Conservation (phyloP, 1,140 invertebrate genomes). For the Uloborus diversus region DNA sequence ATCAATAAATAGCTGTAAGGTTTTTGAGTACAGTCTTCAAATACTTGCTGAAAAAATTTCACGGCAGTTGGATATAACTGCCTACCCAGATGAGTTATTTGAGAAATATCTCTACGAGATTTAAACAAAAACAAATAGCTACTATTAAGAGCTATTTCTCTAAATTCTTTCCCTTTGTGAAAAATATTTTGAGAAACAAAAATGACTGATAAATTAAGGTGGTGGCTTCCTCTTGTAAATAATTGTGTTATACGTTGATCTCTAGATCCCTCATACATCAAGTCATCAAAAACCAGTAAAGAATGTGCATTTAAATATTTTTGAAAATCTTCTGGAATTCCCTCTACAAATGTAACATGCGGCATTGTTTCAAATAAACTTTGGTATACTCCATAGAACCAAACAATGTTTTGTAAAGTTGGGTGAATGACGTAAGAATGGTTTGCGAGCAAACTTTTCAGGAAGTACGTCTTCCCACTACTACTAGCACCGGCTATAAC, state of each 20-base stretch:
- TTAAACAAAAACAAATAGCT: not conserved
- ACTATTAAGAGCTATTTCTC: not conserved
- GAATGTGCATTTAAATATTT: not conserved
- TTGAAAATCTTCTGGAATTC: not conserved
- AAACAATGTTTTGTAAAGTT: not conserved
- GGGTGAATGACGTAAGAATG: not conserved
- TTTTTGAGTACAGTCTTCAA: not conserved
- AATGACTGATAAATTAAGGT: slow-evolving; percentile 1
- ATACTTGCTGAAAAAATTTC: slow-evolving; percentile 3
- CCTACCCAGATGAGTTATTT: not conserved
- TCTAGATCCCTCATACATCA: not conserved
- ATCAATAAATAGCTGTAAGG: not conserved
- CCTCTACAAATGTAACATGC: not conserved
- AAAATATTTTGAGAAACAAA: not conserved
- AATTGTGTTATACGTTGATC: not conserved
- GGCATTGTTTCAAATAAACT: not conserved
- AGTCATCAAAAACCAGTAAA: slow-evolving; percentile 8
- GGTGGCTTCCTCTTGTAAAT: not conserved
- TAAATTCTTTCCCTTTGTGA: slow-evolving; percentile 1
- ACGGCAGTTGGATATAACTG: not conserved
- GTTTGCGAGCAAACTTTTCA: too few species aligned
- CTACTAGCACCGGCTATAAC: not conserved
- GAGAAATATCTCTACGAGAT: not conserved
- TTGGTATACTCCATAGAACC: not conserved
- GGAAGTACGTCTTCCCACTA: not conserved